phyloP scores from a whole-genome alignment of 1,140 invertebrate genomes.

The Solen grandis region DNA sequence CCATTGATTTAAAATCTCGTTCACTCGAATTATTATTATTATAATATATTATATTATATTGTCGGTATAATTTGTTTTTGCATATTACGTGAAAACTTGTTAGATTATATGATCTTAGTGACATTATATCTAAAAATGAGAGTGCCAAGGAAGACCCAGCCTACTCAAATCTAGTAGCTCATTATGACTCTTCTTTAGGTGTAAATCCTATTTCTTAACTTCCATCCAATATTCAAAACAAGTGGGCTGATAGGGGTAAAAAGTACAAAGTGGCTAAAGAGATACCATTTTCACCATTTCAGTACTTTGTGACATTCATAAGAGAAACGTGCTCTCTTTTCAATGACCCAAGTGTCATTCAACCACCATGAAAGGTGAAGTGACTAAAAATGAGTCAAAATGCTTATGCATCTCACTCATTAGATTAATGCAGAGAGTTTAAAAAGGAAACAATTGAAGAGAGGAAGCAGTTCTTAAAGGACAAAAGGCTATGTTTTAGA shows the following conservation, averaged over 20 bases:
- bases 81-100: too few relatives aligned
- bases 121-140: conserved; percentile 37
- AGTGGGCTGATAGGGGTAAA: conserved; percentile 36
- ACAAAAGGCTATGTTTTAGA: conserved; percentile 42
- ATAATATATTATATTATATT: too few relatives aligned
- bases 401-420: background rate
- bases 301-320: conserved; percentile 33
- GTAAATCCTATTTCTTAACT: conserved; percentile 42
- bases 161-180: conserved; percentile 5
- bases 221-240: conserved; percentile 40
- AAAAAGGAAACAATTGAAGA: background rate
- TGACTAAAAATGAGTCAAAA: background rate
- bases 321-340: conserved; percentile 1
- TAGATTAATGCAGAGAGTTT: conserved; percentile 24
- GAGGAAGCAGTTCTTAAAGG: conserved; percentile 23
- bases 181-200: conserved; percentile 35
- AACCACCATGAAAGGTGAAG: background rate
- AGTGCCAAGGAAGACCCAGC: conserved; percentile 34
- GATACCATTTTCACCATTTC: conserved; percentile 38
- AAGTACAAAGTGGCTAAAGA: conserved; percentile 25
- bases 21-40: too few relatives aligned
- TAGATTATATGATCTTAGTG: conserved; percentile 32
- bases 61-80: too few relatives aligned
- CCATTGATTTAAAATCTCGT: too few relatives aligned
- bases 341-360: conserved; percentile 50